A percentile compares a stretch with the other conserved stretches of the same genome.
These are phyloP conservation scores for Aurelia aurita complex sp. Pacific DNA, from an alignment of 30 jellyfish, hydroid and myxozoan species.

Conservation along the genomic window DNA sequence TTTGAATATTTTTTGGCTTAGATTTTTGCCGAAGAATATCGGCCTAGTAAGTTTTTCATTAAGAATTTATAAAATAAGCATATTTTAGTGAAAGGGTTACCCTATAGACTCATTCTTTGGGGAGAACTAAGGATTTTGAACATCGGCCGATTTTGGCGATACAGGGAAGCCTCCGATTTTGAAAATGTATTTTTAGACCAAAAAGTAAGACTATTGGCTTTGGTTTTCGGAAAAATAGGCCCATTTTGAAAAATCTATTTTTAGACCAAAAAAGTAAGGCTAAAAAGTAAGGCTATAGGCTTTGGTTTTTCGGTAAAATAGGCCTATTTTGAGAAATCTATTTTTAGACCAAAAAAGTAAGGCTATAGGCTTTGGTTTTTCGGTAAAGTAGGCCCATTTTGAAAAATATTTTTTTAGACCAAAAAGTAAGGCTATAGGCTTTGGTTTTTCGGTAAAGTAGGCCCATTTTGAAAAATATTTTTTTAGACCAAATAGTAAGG, in stretches of 20 bases:
- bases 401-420: too few relatives aligned
- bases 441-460: not conserved
- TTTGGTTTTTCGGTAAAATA: not conserved
- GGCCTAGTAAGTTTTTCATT: not conserved
- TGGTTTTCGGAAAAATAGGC: too few relatives aligned
- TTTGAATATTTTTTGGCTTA: too few relatives aligned
- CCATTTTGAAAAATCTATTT: too few relatives aligned
- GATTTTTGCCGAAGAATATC: too few relatives aligned
- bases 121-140: too few relatives aligned
- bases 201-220: not conserved
- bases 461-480: not conserved
- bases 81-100: not conserved
- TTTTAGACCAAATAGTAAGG: not conserved
- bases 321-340: not conserved
- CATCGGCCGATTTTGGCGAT: not conserved
- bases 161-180: not conserved
- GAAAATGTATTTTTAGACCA: too few relatives aligned
- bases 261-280: too few relatives aligned
- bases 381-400: too few relatives aligned
- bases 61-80: not conserved
- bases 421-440: slow-evolving; percentile 3
- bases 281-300: slow-evolving; percentile 2
- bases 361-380: not conserved
- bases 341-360: not conserved
- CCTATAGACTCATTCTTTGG: too few relatives aligned